These are phyloP conservation scores for Brachirus orientalis DNA, from an alignment of 2,113 vertebrate genomes.

Conservation along the genomic window DNA sequence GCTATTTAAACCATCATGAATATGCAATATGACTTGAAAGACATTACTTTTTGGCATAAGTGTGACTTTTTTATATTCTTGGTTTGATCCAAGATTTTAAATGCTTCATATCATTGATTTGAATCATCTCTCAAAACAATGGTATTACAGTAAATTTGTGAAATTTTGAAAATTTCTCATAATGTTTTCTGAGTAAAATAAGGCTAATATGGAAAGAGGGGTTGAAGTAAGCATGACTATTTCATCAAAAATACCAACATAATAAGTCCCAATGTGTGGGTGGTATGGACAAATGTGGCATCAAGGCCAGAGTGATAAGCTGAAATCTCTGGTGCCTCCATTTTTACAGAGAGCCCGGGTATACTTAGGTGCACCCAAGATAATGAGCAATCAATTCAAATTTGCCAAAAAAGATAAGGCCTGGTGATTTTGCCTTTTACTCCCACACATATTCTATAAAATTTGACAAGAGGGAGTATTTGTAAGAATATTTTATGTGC, in stretches of 20 bases:
- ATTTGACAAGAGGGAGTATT: conserved; percentile 29
- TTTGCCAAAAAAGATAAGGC: conserved; percentile 23
- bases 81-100: conserved; percentile 19
- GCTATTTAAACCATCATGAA: conserved; percentile 30
- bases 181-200: conserved; percentile 8
- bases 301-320: conserved; percentile 13
- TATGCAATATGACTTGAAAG: conserved; percentile 38
- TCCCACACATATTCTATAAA: conserved; percentile 22
- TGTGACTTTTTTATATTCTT: conserved; percentile 21
- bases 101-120: conserved; percentile 30
- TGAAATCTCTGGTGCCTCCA: conserved; percentile 19
- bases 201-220: conserved; percentile 10
- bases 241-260: conserved; percentile 47
- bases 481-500: conserved; percentile 20
- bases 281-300: conserved; percentile 20
- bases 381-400: conserved; percentile 35
- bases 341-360: conserved; percentile 17
- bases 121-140: conserved; percentile 9
- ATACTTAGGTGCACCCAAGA: conserved; percentile 1
- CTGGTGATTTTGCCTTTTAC: conserved; percentile 23
- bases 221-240: conserved; percentile 17
- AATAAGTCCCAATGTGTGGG: conserved; percentile 40
- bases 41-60: conserved; percentile 41
- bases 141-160: not conserved
- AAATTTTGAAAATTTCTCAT: not conserved